phyloP scores from a whole-genome alignment of 2,888 invertebrate species.

The Cepaea hortensis region DNA sequence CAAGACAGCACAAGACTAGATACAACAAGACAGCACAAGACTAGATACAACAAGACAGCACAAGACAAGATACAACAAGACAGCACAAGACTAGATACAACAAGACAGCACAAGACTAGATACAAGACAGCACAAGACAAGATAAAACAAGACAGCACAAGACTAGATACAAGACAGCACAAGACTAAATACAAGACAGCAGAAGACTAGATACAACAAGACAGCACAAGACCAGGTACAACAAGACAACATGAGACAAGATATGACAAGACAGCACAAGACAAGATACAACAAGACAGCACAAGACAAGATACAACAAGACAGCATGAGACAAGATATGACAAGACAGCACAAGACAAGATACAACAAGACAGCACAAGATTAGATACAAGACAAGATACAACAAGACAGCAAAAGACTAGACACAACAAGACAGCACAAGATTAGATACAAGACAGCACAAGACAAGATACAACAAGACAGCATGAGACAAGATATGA shows the following conservation, averaged over 20 bases:
- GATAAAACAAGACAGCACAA: background rate
- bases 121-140: background rate
- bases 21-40: background rate
- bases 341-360: background rate
- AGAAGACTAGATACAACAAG: no score
- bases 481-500: no score
- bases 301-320: background rate
- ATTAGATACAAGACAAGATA: background rate
- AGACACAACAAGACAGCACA: background rate
- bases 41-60: background rate
- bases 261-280: constrained; percentile 1
- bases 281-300: background rate
- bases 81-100: background rate
- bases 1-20: background rate
- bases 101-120: background rate
- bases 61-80: background rate
- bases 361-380: background rate
- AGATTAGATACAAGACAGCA: background rate
- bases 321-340: background rate
- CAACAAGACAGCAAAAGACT: no score
- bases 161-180: no score
- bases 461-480: no score
- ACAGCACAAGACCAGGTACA: no score
- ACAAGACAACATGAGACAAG: background rate
- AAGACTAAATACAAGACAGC: no score